phyloP scores from a whole-genome alignment of 2,113 vertebrate species.

The Leptobrachium ailaonicum region DNA sequence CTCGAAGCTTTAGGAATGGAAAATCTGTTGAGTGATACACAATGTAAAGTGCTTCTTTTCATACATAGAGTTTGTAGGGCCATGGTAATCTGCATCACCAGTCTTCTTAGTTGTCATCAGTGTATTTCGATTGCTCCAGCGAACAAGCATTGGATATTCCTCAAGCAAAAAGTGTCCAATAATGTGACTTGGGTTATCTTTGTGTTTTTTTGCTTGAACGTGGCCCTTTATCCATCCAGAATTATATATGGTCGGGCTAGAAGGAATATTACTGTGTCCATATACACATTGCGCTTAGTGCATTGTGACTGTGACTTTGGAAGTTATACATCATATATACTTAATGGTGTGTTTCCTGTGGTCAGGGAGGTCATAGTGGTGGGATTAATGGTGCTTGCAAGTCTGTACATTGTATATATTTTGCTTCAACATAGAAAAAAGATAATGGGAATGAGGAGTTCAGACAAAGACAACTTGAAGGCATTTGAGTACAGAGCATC shows the following conservation, averaged over 20 bases:
- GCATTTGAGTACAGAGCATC: conserved; percentile 25
- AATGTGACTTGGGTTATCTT: not conserved
- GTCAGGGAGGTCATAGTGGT: conserved; percentile 25
- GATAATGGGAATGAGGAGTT: conserved; percentile 12
- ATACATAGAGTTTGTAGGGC: conserved; percentile 32
- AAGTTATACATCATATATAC: conserved; percentile 12
- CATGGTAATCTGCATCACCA: conserved; percentile 41
- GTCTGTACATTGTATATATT: conserved; percentile 29
- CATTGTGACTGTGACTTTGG: conserved; percentile 25
- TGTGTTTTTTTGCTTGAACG: not conserved
- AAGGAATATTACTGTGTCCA: conserved; percentile 15
- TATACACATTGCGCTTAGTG: conserved; percentile 18
- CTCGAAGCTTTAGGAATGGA: conserved; percentile 31
- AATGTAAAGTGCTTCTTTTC: conserved; percentile 37
- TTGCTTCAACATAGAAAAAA: conserved; percentile 13
- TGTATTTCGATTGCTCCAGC: conserved; percentile 36
- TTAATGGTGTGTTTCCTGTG: conserved; percentile 12
- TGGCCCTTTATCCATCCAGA: conserved; percentile 3
- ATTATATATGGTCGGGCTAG: not conserved
- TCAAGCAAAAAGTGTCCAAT: conserved; percentile 2
- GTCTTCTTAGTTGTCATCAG: conserved; percentile 41
- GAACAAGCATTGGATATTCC: not conserved
- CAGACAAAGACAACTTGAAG: not conserved
- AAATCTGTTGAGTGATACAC: conserved; percentile 8
- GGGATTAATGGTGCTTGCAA: conserved; percentile 14